phyloP scores from a whole-genome alignment of 2,888 invertebrate genomes.

The Orchesellides sinensis region DNA sequence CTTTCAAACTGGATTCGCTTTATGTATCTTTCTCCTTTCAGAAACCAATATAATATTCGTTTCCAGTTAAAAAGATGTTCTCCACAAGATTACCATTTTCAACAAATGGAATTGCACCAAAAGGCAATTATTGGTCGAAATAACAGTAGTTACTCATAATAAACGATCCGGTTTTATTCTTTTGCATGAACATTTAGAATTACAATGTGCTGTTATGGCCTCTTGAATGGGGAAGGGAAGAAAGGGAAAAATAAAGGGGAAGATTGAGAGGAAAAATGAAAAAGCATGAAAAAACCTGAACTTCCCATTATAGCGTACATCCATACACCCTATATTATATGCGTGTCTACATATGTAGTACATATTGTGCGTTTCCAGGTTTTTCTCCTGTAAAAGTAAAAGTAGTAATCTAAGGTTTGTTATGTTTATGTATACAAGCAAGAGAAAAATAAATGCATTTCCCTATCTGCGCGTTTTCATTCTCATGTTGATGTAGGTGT shows the following conservation, averaged over 20 bases:
- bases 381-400: too few relatives aligned
- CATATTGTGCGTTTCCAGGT: slow-evolving; percentile 16
- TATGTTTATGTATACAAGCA: too few relatives aligned
- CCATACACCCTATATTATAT: background rate
- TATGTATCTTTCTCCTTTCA: background rate
- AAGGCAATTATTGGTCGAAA: slow-evolving; percentile 52
- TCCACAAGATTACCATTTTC: background rate
- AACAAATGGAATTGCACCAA: background rate
- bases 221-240: slow-evolving; percentile 3
- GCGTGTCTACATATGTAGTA: background rate
- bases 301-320: background rate
- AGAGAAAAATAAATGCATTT: too few relatives aligned
- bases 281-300: background rate
- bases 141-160: slow-evolving; percentile 54
- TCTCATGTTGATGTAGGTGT: background rate
- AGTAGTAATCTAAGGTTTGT: too few relatives aligned
- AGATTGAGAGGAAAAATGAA: slow-evolving; percentile 19
- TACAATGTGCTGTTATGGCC: slow-evolving; percentile 52
- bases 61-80: background rate
- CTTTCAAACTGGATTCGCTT: too few relatives aligned
- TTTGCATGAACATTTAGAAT: slow-evolving; percentile 42
- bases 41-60: background rate
- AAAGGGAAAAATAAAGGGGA: slow-evolving; percentile 19
- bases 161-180: slow-evolving; percentile 54
- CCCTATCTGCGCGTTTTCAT: background rate